These are phyloP conservation scores for Andrena marginata DNA, from an alignment of 2,888 invertebrate species.

Conservation along the genomic window DNA sequence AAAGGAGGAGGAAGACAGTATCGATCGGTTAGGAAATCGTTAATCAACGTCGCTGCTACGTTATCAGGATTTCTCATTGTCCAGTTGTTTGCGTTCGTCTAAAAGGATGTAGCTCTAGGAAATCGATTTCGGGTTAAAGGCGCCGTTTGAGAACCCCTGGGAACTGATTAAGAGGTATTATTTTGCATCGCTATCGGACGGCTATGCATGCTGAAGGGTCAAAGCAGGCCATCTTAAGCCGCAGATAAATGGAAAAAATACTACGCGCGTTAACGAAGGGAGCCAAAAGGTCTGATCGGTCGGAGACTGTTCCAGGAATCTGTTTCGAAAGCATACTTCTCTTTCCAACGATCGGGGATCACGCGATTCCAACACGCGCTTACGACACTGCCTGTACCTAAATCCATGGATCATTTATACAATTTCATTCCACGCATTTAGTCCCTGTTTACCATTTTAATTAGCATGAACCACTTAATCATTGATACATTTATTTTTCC, in stretches of 20 bases:
- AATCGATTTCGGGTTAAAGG: neutral
- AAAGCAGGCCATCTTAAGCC: slow-evolving; percentile 71
- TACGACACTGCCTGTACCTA: too few relatives aligned
- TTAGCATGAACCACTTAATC: too few relatives aligned
- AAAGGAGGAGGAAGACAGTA: neutral
- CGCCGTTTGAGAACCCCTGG: slow-evolving; percentile 56
- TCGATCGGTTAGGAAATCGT: slow-evolving; percentile 12
- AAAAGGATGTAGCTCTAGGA: neutral
- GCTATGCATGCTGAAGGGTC: slow-evolving; percentile 67
- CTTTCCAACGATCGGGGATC: slow-evolving; percentile 10
- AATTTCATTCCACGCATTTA: too few relatives aligned
- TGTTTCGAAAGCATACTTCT: slow-evolving; percentile 48
- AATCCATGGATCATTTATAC: too few relatives aligned
- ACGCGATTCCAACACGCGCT: neutral
- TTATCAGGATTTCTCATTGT: neutral
- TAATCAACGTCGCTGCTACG: neutral
- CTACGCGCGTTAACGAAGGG: slow-evolving; percentile 44
- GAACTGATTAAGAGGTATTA: slow-evolving; percentile 71
- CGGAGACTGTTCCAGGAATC: slow-evolving; percentile 35
- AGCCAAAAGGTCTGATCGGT: slow-evolving; percentile 57
- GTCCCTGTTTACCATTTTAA: too few relatives aligned
- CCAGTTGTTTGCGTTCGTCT: neutral
- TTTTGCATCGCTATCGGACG: slow-evolving; percentile 72
- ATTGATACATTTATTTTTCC: too few relatives aligned
- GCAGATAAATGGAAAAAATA: slow-evolving; percentile 70